Evolutionary conservation across 2,113 vertebrate species (phyloP), one percentile per base, ranked within the genome.

Genomic region (Amazona guildingii): DNA sequence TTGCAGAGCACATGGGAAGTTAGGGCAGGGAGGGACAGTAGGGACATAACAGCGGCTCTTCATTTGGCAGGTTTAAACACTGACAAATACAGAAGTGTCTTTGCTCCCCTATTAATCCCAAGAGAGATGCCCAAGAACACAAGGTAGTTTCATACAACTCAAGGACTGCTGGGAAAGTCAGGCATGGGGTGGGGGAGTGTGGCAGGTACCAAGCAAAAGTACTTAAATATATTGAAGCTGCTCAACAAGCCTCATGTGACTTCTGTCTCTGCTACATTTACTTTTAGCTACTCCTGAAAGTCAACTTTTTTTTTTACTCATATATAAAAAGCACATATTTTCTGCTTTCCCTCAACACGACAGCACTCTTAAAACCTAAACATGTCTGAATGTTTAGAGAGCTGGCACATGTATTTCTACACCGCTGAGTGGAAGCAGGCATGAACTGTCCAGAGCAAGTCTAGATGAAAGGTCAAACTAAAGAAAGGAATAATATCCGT

Each of bases 391-490:
- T 82, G 77, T 84, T 85, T 82, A 37, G 66, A 78, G 73, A 87
- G 88, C 33, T 92, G 83, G 92, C 83, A 92, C 69, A 79, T 3
- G 41, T 21, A 94, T 73, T 89, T 79, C 95, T 57, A 76, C 62
- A 83, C 28, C 37, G 62, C 66, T 83, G 88, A 94, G 81, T 19
- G n/a, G 84, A 97, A 93, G 92, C 92, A 93, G 86, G 80, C 83
- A 94, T 12, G 48, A 94, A 94, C 83, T 75, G 88, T 94, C 95
- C 95, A 57, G 57, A 94, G 81, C 78, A 75, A 91, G 86, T 91
- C 70, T 43, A 82, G 44, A 97, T 24, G 61, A 93, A 95, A 96
- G 86, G 92, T 96, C 86, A 76, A 92, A 64, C 61, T 63, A 90
- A 84, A 93, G 83, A 75, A 82, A 9, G 63, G 67, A 86, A 44